Evolutionary conservation across 2,797 vertebrate genomes (phyloP), one percentile per base, ranked within the genome.

Genomic region (Adrianichthys oophorus): DNA sequence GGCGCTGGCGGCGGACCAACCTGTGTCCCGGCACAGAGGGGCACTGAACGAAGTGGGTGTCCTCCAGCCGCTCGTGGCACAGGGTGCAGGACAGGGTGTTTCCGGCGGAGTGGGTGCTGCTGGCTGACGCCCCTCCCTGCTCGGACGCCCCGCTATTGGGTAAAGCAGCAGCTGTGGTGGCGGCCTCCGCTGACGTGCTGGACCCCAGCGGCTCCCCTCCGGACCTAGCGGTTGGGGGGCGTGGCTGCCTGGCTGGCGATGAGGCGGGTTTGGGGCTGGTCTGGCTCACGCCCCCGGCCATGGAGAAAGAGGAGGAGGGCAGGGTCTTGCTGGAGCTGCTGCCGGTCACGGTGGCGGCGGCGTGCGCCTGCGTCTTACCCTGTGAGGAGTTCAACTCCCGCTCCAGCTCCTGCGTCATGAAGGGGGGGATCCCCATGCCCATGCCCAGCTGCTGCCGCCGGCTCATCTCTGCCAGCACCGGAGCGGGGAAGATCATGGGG

Each of bases 391-490:
- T 95, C 52, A 92, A 84, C 69, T 92, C 92, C 15, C 89, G 80
- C 79, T 96, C 94, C 48, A 94, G 92, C 69, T 95, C 95, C 0
- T 91, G 90, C 18, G 89, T 89, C 61, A 93, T 87, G 41, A 94
- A 95, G 0, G 91, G 80, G 0, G 85, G 67, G 14, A 93, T 87
- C 0, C 85, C 84, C 87, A 90, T 87, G 5, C 86, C 84, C 15
- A 92, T 81, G 0, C 90, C 82, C 57, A 92, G 74, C 63, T 92
- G 74, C 63, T 92, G 91, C 15, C 91, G 84, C 68, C 92, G 92
- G 60, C 85, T 90, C 65, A 93, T 90, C 70, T 94, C 93, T 1
- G 90, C 91, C 59, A 94, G 79, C 66, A 93, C 90, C 1, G 94
- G 92, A 0, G 91, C 89, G 5, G 92, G 88, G 41, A 94, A 91